Conservation (phyloP, 2,888 invertebrate genomes). For the Timema cristinae region DNA sequence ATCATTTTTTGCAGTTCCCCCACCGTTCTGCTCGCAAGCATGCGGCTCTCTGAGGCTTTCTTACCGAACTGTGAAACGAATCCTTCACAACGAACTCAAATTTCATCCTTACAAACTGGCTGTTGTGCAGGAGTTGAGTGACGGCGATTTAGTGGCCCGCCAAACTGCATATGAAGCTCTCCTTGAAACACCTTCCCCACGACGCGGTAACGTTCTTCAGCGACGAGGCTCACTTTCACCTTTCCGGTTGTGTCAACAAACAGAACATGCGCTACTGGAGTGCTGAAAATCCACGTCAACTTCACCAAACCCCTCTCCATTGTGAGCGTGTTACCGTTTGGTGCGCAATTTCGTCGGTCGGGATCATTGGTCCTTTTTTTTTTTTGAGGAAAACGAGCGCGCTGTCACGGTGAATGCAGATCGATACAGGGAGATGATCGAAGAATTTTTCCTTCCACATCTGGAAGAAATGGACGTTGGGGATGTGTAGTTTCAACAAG, state of each 20-base stretch:
- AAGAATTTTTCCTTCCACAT: conserved; percentile 16
- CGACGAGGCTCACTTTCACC: conserved; percentile 48
- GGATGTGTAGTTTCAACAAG: conserved; percentile 25
- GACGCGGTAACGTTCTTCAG: not conserved
- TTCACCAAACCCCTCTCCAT: conserved; percentile 35
- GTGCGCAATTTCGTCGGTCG: conserved; percentile 31
- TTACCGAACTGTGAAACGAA: conserved; percentile 43
- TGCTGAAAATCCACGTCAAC: conserved; percentile 30
- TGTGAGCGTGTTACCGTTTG: conserved; percentile 34
- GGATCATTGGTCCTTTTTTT: conserved; percentile 32
- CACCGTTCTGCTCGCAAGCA: conserved; percentile 13
- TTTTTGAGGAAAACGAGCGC: conserved; percentile 36
- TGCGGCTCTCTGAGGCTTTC: not conserved
- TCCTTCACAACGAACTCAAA: not conserved
- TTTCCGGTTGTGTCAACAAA: not conserved
- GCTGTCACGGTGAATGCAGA: conserved; percentile 36
- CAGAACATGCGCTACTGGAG: conserved; percentile 44
- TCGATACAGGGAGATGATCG: conserved; percentile 35
- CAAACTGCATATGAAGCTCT: conserved; percentile 44
- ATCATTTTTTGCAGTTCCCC: not conserved
- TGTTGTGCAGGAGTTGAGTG: not conserved
- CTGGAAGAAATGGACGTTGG: conserved; percentile 19
- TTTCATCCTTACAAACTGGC: not conserved
- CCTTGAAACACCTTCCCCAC: conserved; percentile 97
- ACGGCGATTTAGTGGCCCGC: not conserved